These are phyloP conservation scores for Campoplex nolae DNA, from an alignment of 2,888 invertebrate genomes.

Conservation along the genomic window DNA sequence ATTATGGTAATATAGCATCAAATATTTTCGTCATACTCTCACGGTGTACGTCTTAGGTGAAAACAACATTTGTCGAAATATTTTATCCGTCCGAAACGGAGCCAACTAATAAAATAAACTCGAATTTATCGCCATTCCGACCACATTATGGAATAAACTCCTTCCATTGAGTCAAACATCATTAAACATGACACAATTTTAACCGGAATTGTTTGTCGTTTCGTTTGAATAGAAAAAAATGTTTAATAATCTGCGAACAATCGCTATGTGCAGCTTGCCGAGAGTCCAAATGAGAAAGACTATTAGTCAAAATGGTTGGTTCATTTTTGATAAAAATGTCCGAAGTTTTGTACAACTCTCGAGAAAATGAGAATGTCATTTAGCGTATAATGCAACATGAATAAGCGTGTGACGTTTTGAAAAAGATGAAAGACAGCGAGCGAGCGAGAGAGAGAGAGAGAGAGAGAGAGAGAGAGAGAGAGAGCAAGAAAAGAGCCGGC, in stretches of 20 bases:
- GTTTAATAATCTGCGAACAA: too few relatives aligned
- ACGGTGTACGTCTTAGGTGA: neutral
- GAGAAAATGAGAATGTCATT: constrained; percentile 24
- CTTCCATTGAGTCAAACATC: neutral
- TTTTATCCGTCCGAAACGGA: neutral
- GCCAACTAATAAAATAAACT: neutral
- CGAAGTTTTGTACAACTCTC: neutral
- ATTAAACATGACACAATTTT: neutral
- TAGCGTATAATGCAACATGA: constrained; percentile 37
- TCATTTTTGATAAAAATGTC: neutral
- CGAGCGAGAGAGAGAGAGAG: neutral
- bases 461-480: neutral
- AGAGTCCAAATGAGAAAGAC: neutral
- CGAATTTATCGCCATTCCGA: neutral
- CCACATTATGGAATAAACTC: neutral
- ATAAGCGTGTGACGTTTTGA: constrained; percentile 13
- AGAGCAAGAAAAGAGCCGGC: constrained; percentile 17
- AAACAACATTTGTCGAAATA: neutral
- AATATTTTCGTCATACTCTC: neutral
- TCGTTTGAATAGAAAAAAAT: neutral
- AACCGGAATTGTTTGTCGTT: neutral
- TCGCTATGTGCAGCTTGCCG: neutral
- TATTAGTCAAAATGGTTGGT: neutral
- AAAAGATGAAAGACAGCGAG: constrained; percentile 1
- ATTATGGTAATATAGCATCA: neutral